Conservation (phyloP, 2,797 vertebrate species). For the Neoniphon sammara region DNA sequence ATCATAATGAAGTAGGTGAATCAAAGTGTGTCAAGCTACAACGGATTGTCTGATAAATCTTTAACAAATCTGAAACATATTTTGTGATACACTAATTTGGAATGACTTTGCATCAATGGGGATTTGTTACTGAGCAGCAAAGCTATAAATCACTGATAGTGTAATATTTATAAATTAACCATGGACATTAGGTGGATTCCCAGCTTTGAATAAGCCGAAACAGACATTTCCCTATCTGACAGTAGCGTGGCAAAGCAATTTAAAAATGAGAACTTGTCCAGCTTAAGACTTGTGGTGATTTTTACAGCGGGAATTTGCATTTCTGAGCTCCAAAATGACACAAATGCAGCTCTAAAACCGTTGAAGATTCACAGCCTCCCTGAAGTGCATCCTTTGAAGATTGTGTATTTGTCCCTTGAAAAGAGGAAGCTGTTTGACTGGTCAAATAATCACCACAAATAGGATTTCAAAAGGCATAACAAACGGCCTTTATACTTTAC, state of each 20-base stretch:
- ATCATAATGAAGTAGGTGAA: not conserved
- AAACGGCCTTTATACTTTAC: conserved; percentile 38
- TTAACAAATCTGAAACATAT: not conserved
- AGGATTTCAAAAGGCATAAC: conserved; percentile 41
- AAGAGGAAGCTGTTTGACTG: conserved; percentile 21
- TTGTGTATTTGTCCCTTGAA: not conserved
- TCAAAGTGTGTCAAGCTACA: not conserved
- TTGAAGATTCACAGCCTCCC: not conserved
- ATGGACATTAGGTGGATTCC: conserved; percentile 22
- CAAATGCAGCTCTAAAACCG: conserved; percentile 4
- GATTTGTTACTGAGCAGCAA: not conserved
- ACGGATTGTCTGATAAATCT: not conserved
- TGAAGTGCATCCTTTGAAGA: conserved; percentile 4
- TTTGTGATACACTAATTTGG: not conserved
- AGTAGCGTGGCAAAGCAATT: not conserved
- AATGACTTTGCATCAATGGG: not conserved
- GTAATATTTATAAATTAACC: conserved; percentile 4
- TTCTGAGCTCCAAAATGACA: not conserved
- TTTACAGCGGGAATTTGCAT: conserved; percentile 13
- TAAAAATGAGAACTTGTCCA: not conserved
- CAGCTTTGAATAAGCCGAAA: conserved; percentile 6
- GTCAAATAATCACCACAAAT: conserved; percentile 40
- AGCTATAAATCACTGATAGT: conserved; percentile 5
- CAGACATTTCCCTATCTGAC: conserved; percentile 33
- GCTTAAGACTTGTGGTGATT: not conserved